phyloP scores from a whole-genome alignment of 2,113 vertebrate species.

The Percina caprodes region DNA sequence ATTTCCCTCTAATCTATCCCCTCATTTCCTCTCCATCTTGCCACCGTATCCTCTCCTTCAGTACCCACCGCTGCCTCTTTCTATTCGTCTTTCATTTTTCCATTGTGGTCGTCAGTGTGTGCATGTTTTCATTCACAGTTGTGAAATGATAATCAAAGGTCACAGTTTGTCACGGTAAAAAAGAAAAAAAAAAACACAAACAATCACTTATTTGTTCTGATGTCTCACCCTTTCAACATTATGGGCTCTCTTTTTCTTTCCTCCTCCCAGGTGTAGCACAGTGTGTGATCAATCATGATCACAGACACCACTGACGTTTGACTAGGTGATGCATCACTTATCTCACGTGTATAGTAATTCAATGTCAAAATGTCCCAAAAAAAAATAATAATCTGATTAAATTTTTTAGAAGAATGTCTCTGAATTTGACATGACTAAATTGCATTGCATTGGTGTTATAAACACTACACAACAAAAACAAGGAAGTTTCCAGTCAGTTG shows the following conservation, averaged over 20 bases:
- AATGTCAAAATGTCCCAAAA: not conserved
- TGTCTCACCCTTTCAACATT: slow-evolving; percentile 5
- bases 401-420: not conserved
- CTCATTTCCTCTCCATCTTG: not conserved
- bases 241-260: not conserved
- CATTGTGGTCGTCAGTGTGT: not conserved
- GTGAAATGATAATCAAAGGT: no score
- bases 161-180: not conserved
- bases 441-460: not conserved
- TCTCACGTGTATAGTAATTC: not conserved
- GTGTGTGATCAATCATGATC: not conserved
- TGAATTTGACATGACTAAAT: not conserved
- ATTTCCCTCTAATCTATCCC: not conserved
- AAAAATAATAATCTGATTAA: not conserved
- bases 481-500: not conserved
- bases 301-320: not conserved
- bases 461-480: no score
- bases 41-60: not conserved
- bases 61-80: not conserved
- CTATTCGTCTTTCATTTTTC: not conserved
- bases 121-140: not conserved
- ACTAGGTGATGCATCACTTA: not conserved
- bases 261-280: not conserved
- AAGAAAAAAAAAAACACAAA: not conserved
- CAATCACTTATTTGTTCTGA: not conserved